A percentile compares a stretch with the other conserved stretches of the same genome.
These are phyloP conservation scores for Drosophila guanche DNA, from an alignment of 1,140 invertebrate species.

Conservation along the genomic window DNA sequence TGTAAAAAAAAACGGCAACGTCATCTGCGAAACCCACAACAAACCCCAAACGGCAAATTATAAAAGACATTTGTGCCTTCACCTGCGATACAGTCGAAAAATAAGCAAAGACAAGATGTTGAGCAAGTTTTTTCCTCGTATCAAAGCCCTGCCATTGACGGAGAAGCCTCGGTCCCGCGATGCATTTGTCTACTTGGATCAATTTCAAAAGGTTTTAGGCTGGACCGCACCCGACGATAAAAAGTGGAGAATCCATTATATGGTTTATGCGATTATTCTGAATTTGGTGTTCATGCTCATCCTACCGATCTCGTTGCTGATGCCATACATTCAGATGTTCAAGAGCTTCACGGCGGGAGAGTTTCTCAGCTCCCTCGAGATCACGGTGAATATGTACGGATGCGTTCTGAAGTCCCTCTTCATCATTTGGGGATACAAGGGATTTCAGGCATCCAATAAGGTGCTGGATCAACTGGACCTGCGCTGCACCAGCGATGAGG, in stretches of 20 bases:
- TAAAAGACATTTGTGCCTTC: not conserved
- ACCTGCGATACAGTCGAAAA: not conserved
- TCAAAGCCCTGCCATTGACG: conserved; percentile 6
- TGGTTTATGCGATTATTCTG: conserved; percentile 8
- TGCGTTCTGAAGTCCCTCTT: conserved; percentile 38
- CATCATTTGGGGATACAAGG: conserved; percentile 19
- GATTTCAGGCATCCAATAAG: conserved; percentile 31
- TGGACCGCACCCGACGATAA: conserved; percentile 36
- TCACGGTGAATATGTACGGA: conserved; percentile 44
- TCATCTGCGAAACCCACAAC: too few relatives aligned
- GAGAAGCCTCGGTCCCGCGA: conserved; percentile 40
- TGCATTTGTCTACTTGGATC: conserved; percentile 50
- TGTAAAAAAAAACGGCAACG: too few relatives aligned
- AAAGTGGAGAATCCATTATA: conserved; percentile 7
- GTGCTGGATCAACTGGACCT: conserved; percentile 50
- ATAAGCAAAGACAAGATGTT: conserved; percentile 32
- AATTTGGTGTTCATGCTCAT: not conserved
- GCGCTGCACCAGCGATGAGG: conserved; percentile 14
- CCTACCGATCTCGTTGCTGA: conserved; percentile 6
- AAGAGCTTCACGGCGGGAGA: conserved; percentile 40
- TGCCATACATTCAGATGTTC: conserved; percentile 40
- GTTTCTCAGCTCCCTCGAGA: conserved; percentile 56
- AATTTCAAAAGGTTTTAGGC: conserved; percentile 26
- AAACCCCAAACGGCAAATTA: not conserved
- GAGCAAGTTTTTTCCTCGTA: conserved; percentile 31